These are phyloP conservation scores for Yoshiicerus persimilis DNA, from an alignment of 1,140 invertebrate species.

Conservation along the genomic window DNA sequence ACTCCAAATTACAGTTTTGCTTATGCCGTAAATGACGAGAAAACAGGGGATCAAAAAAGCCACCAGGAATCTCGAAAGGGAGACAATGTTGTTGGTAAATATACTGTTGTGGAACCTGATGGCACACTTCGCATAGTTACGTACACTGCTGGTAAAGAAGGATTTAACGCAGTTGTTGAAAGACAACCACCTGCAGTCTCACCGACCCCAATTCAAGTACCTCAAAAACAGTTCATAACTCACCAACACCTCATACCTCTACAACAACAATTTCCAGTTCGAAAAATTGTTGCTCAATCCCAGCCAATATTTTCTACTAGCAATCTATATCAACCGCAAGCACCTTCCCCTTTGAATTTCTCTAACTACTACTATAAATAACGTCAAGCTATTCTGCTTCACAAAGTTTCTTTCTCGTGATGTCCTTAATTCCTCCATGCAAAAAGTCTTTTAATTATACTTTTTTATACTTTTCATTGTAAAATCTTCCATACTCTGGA, in stretches of 20 bases:
- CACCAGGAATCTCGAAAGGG: conserved; percentile 61
- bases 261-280: background rate
- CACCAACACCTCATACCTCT: background rate
- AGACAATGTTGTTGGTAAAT: conserved; percentile 59
- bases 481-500: too few relatives aligned
- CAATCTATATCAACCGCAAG: background rate
- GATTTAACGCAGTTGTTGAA: conserved; percentile 50
- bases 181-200: conserved; percentile 10
- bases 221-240: background rate
- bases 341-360: background rate
- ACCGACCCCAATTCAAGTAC: background rate
- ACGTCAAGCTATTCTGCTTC: background rate
- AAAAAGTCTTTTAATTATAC: too few relatives aligned
- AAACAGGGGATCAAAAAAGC: conserved; percentile 53
- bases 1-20: conserved; percentile 34
- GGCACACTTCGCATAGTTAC: conserved; percentile 44
- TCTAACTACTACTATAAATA: background rate
- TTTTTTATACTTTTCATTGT: too few relatives aligned
- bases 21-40: conserved; percentile 48
- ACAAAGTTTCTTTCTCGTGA: too few relatives aligned
- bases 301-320: background rate
- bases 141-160: conserved; percentile 49
- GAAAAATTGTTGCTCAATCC: background rate
- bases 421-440: too few relatives aligned
- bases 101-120: conserved; percentile 55